Conservation (phyloP, 1,140 invertebrate genomes). For the Magallana ariakensis region DNA sequence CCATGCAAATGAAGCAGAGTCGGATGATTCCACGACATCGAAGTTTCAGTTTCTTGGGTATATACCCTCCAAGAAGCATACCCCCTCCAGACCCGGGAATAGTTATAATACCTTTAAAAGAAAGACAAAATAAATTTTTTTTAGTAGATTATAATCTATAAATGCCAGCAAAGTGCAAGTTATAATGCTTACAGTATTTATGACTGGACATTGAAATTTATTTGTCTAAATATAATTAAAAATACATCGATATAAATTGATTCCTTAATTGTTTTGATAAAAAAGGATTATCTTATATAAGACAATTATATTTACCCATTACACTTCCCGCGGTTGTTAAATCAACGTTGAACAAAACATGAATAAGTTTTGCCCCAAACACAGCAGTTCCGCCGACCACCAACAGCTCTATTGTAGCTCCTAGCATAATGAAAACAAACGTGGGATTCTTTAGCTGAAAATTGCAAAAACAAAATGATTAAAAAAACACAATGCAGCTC, state of each 20-base stretch:
- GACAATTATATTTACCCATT: conserved; percentile 28
- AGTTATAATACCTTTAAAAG: conserved; percentile 62
- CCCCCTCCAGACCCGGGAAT: conserved; percentile 69
- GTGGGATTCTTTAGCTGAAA: conserved; percentile 55
- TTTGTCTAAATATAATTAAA: too few relatives aligned
- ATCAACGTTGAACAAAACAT: conserved; percentile 48
- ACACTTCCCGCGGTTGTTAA: conserved; percentile 49
- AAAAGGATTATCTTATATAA: too few relatives aligned
- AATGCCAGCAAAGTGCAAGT: too few relatives aligned
- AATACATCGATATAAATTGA: too few relatives aligned
- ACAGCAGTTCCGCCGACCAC: conserved; percentile 48
- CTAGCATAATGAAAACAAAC: conserved; percentile 47
- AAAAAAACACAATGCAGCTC: too few relatives aligned
- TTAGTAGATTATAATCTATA: too few relatives aligned
- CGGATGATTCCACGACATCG: conserved; percentile 67
- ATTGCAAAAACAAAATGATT: background rate
- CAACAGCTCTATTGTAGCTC: conserved; percentile 41
- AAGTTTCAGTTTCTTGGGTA: conserved; percentile 60
- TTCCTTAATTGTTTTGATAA: too few relatives aligned
- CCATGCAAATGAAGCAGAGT: conserved; percentile 77
- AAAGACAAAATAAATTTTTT: too few relatives aligned
- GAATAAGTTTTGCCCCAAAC: conserved; percentile 55
- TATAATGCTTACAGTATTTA: too few relatives aligned
- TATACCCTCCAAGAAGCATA: conserved; percentile 67
- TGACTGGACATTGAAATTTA: too few relatives aligned